Conservation (phyloP, 2,113 vertebrate genomes). For the Spilogale gracilis region DNA sequence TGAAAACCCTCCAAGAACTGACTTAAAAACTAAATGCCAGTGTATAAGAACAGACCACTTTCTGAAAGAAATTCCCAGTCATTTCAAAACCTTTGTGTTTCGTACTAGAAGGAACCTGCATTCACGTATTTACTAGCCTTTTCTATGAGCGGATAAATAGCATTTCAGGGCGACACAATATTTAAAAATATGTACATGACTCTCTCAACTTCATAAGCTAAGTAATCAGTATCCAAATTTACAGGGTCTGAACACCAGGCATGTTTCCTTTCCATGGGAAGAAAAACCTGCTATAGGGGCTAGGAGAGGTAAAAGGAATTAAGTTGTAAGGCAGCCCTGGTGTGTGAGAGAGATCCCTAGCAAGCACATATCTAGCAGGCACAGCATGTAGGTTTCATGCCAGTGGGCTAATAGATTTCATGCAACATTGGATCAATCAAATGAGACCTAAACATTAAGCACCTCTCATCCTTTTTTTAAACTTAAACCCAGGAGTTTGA, state of each 20-base stretch:
- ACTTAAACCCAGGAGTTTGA: background rate
- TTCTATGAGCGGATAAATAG: background rate
- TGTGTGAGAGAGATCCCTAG: background rate
- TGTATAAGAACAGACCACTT: background rate
- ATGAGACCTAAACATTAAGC: background rate
- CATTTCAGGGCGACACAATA: background rate
- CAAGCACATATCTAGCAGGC: background rate
- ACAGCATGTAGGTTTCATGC: background rate
- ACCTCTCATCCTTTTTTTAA: background rate
- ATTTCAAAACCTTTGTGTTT: slow-evolving; percentile 15
- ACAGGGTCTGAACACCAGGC: background rate
- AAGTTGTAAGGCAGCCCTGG: background rate
- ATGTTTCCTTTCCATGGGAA: slow-evolving; percentile 41
- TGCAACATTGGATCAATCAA: background rate
- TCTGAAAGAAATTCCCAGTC: background rate
- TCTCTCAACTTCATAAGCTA: background rate
- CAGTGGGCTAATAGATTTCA: background rate
- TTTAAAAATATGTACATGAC: background rate
- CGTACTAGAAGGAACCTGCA: background rate
- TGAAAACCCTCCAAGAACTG: background rate
- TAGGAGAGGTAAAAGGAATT: background rate
- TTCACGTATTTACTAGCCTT: background rate
- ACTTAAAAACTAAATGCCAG: background rate
- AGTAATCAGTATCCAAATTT: background rate
- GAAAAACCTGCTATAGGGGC: background rate